Percentiles rank a stretch among this genome's conserved stretches.
phyloP scores from a whole-genome alignment of 2,888 invertebrate species.

The Melinaea marsaeus region DNA sequence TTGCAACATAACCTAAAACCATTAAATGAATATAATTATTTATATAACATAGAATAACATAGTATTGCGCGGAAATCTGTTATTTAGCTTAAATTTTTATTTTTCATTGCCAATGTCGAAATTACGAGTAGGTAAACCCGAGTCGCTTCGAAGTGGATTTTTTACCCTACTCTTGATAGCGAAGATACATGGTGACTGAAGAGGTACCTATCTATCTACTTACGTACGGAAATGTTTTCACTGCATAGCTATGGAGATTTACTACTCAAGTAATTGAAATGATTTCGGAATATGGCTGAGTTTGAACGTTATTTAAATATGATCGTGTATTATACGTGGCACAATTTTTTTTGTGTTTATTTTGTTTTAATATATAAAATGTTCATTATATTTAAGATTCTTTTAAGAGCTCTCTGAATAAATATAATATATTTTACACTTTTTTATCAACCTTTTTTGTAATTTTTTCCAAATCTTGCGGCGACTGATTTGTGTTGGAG shows the following conservation, averaged over 20 bases:
- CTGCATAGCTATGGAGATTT: constrained; percentile 8
- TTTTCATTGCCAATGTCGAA: too few relatives aligned
- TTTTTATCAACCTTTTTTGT: constrained; percentile 93
- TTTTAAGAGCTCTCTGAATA: not conserved
- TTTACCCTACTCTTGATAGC: constrained; percentile 2
- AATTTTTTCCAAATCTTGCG: constrained; percentile 89
- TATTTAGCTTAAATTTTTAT: not conserved
- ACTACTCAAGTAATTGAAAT: constrained; percentile 4
- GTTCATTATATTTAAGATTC: too few relatives aligned
- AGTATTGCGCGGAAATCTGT: not conserved
- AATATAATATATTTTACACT: constrained; percentile 30
- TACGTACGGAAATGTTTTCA: constrained; percentile 13
- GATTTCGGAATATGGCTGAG: not conserved
- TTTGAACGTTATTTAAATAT: too few relatives aligned
- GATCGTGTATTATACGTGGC: too few relatives aligned
- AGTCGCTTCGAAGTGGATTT: not conserved
- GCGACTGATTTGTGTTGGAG: constrained; percentile 94
- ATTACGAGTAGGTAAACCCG: not conserved
- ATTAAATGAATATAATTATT: not conserved
- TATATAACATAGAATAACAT: too few relatives aligned
- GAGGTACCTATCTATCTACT: constrained; percentile 6
- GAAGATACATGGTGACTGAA: not conserved
- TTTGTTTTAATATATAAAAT: too few relatives aligned
- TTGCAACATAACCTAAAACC: too few relatives aligned
- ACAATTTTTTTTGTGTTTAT: too few relatives aligned